Base-by-base conservation (phyloP, 2,113 vertebrate genomes). In the Eulemur rufifrons region DNA sequence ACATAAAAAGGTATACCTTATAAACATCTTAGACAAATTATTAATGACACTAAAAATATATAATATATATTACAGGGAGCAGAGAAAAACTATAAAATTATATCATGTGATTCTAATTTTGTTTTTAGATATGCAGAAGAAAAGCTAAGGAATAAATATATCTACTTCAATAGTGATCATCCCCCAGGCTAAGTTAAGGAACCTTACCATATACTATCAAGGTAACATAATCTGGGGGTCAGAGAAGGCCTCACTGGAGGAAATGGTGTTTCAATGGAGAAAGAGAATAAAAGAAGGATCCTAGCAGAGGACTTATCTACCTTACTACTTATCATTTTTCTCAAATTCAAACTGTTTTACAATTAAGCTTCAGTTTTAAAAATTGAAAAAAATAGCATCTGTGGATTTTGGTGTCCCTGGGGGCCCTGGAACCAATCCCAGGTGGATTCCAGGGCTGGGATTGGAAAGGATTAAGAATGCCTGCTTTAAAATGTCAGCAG, bases 401-500 rank as follows among this genome's bases (percentile, higher is more conserved):
- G 27, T 32, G 27, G 25, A 47, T 47, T 74, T 74, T 18, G 42
- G 14, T 74, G 32, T 76, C 42, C 42, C 23, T 15, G 8, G 27
- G 42, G 42, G 14, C 9, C 8, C 42, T 29, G 8, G 42, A 74
- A 74, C 25, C 71, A 47, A 4, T 17, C 42, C 42, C 8, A 3
- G 42, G 27, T 14, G 23, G 39, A 47, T 5, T 17, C 39, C 15
- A 4, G 42, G 42, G 42, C 34, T 50, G 29, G 6, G 52, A 54
- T 23, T 47, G n/a, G 18, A 76, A 89, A 81, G 12, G 37, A 92
- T 45, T 17, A 61, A 56, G 32, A 69, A 8, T 3, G 61, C 54
- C 10, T 71, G 7, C 13, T 52, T 73, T 84, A 56, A 32, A 25
- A 42, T 7, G 47, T 78, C 97, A 96, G 93, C 87, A 97, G 91